Base-by-base conservation (phyloP, 1,140 invertebrate species). In the Brachionus rubens region DNA sequence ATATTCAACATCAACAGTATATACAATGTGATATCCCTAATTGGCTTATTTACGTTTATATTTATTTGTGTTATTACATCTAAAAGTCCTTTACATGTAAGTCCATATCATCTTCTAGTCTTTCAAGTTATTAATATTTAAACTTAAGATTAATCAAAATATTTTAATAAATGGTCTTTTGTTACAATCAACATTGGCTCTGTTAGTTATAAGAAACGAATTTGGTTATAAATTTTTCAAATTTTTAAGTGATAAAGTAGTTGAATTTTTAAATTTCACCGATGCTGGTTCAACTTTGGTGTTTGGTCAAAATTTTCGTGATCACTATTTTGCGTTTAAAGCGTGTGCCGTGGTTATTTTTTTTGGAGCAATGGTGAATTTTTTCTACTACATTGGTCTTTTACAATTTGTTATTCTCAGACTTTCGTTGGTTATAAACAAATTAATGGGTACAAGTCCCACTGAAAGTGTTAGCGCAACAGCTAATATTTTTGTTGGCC, bases 321-420 rank as follows among this genome's bases (percentile, higher is more conserved):
- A 72, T 3, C 68, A 72, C 24, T 72, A 50, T 36, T 72, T 72
- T 54, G 46, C 46, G 14, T 72, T 72, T 40, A 72, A 92, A 91
- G 87, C 89, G 0, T 83, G 94, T 16, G 89, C 92, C 0, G 91
- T 93, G 0, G 92, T 96, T 56, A 92, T 92, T 84, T 96, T 94
- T 87, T 91, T 96, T 81, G 91, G 91, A 80, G 92, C 94, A 82
- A 84, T 91, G 76, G 90, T 94, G 12, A 90, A 92, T 80, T 88
- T 96, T 10, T 83, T 96, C 10, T 95, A 92, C 83, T 93, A 94
- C 83, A 88, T 89, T 82, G 93, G 93, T 3, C 86, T 89, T 0
- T 91, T 97, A 89, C 93, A 96, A 84, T 89, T 88, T 86, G 82
- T 94, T n/a, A 89, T 95, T 14, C 80, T 89, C n/a, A 91, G 90